A percentile compares a stretch with the other conserved stretches of the same genome.
Conservation (phyloP, 2,888 invertebrate species). For the Elmis aenea region DNA sequence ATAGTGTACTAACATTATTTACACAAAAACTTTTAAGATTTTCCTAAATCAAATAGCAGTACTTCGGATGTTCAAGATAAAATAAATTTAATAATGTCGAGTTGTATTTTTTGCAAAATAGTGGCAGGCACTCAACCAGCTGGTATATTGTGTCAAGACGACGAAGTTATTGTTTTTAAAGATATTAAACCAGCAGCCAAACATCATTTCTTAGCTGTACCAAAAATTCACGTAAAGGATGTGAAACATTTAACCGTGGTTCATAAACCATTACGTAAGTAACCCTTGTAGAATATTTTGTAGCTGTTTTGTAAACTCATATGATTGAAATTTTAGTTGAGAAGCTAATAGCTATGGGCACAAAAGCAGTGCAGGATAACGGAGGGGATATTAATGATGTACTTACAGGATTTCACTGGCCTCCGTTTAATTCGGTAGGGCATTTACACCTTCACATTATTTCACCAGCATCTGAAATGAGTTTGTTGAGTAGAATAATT, state of each 20-base stretch:
- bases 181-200: conserved; percentile 79
- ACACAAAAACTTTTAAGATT: too few species aligned
- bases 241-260: conserved; percentile 60
- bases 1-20: too few species aligned
- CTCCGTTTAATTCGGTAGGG: conserved; percentile 76
- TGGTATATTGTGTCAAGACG: conserved; percentile 65
- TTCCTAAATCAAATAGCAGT: too few species aligned
- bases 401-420: conserved; percentile 82
- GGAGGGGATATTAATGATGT: conserved; percentile 44
- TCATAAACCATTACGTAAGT: conserved; percentile 68
- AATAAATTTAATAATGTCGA: conserved; percentile 7
- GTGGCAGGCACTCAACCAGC: conserved; percentile 56
- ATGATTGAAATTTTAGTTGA: conserved; percentile 52
- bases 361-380: conserved; percentile 48
- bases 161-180: conserved; percentile 70
- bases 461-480: conserved; percentile 71
- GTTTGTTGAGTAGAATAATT: conserved; percentile 56
- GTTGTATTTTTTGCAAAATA: conserved; percentile 75
- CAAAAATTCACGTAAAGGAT: conserved; percentile 72
- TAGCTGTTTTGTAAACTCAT: background rate
- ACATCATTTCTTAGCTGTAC: conserved; percentile 73
- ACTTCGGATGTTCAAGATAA: too few species aligned
- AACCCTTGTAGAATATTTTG: background rate
- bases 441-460: conserved; percentile 87
- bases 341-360: conserved; percentile 58